Evolutionary conservation across 2,888 invertebrate species (phyloP), one percentile per base, ranked within the genome.

Genomic region (Eristalis intricaria): DNA sequence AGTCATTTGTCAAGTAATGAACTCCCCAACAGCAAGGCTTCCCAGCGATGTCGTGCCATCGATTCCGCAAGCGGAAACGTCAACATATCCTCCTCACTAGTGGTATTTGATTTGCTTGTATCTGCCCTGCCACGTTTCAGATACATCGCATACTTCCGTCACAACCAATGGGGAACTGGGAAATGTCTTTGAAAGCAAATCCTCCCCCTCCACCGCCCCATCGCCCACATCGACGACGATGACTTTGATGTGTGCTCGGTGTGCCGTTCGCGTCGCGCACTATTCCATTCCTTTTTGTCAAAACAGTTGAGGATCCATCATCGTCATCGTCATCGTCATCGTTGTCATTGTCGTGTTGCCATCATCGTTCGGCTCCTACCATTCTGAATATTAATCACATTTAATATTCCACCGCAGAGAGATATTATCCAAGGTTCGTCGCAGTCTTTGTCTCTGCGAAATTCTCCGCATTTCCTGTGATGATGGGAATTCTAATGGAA

Each of bases 361-460:
- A 19, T 23, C 60, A 19, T 29, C 75, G 63, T 66, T 23, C 32
- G 69, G 77, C 56, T 65, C 50, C 50, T 50, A 19, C 50, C 50
- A 50, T 19, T 19, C 65, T 19, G 63, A 83, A 77, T 86, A 83
- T 86, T 86, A 83, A 83, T 79, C 82, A 87, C 83, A 87, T 87
- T 79, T 71, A 76, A 76, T 87, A 87, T 80, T 84, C 76, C 38
- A 50, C 75, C 71, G 15, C 83, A 76, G 43, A 50, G 43, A 50
- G 69, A 64, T 35, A 60, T 26, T 75, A 60, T 69, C 68, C 68
- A 68, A 78, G 26, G 65, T 70, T 64, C 86, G 68, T 64, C 86
- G 68, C 26, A 13, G 26, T 60, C 83, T 79, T 79, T 83, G 83
- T 87, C 78, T 87, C 58, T 56, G 68, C 26, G 43, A 76, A 79